A percentile compares a stretch with the other conserved stretches of the same genome.
Conservation (phyloP, 2,888 invertebrate genomes). For the Macropis europaea region DNA sequence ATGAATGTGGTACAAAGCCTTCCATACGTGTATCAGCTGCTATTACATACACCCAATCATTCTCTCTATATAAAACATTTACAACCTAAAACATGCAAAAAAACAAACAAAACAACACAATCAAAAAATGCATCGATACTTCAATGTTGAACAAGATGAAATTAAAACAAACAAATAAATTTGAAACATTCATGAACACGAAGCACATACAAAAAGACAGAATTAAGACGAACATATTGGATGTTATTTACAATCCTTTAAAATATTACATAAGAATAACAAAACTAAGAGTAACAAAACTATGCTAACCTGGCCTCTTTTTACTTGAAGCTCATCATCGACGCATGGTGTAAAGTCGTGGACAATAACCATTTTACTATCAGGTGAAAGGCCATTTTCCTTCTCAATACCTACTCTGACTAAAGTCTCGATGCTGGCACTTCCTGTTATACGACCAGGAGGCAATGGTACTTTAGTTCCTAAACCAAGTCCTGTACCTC, state of each 20-base stretch:
- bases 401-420: constrained; percentile 95
- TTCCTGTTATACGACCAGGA: constrained; percentile 96
- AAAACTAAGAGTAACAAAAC: background rate
- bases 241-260: constrained; percentile 21
- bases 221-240: too few relatives aligned
- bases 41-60: constrained; percentile 98
- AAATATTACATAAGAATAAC: background rate
- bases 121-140: constrained; percentile 10
- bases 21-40: constrained; percentile 93
- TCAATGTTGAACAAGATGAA: background rate
- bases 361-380: constrained; percentile 96
- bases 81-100: constrained; percentile 84
- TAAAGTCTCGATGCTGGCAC: constrained; percentile 94
- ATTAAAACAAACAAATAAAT: background rate
- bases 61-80: constrained; percentile 96
- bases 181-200: background rate
- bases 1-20: constrained; percentile 97
- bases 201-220: constrained; percentile 1
- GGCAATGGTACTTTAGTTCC: constrained; percentile 88
- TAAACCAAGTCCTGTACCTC: constrained; percentile 87
- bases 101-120: constrained; percentile 20
- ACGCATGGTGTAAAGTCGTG: constrained; percentile 98
- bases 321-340: constrained; percentile 94
- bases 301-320: constrained; percentile 86
- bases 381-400: constrained; percentile 94